Percentiles rank a stretch among this genome's conserved stretches.
Conservation (phyloP, 2,797 vertebrate genomes). For the Cyprinella venusta region DNA sequence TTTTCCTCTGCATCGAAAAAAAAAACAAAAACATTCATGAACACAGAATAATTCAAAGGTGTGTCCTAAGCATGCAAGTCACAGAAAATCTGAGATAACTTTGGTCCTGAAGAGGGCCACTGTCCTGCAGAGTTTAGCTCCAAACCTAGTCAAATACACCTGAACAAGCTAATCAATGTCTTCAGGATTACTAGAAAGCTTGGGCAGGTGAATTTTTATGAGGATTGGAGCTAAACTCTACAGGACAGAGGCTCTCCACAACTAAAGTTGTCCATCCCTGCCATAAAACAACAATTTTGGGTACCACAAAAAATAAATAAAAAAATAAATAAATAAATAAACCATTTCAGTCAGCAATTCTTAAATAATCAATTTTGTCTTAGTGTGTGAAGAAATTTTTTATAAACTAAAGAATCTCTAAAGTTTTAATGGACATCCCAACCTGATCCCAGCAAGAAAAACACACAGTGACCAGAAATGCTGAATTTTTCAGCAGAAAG, state of each 20-base stretch:
- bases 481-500: background rate
- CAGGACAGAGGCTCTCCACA: background rate
- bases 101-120: too few species aligned
- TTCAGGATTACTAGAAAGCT: background rate
- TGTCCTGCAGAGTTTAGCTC: background rate
- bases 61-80: background rate
- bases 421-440: background rate
- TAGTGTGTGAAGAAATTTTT: background rate
- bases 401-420: too few species aligned
- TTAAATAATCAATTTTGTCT: background rate
- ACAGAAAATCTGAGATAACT: background rate
- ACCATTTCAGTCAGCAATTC: background rate
- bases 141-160: background rate
- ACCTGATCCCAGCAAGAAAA: background rate
- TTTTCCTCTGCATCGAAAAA: conserved; percentile 81
- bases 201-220: background rate
- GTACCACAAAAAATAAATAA: background rate
- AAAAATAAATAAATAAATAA: too few species aligned
- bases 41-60: background rate
- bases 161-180: background rate
- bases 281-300: background rate
- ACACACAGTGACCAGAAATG: background rate
- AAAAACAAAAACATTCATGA: background rate
- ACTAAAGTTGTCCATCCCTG: background rate
- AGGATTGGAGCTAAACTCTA: background rate